A percentile compares a stretch with the other conserved stretches of the same genome.
Evolutionary conservation across 1,140 invertebrate genomes (phyloP).

Genomic region (Streblospio benedicti): DNA sequence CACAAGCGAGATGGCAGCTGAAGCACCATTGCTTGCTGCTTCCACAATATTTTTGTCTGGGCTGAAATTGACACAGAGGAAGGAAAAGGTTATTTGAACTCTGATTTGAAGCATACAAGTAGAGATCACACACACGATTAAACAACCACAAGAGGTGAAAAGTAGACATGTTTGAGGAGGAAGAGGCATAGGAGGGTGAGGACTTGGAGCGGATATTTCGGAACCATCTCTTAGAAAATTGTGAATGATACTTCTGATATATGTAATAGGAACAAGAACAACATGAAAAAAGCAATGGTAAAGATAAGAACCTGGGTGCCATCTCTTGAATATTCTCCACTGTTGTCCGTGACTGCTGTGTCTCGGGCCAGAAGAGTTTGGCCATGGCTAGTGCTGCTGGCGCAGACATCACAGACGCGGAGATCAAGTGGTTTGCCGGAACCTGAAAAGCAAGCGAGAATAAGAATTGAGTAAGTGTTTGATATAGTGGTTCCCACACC

Average conservation of each 20-base stretch:
- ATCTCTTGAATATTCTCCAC: conserved; percentile 18
- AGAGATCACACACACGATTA: too few relatives aligned
- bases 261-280: too few relatives aligned
- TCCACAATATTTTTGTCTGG: conserved; percentile 21
- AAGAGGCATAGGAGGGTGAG: too few relatives aligned
- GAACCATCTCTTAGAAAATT: too few relatives aligned
- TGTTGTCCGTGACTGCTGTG: conserved; percentile 52
- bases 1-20: conserved; percentile 18
- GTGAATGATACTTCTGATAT: too few relatives aligned
- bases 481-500: not conserved
- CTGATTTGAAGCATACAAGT: not conserved
- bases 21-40: conserved; percentile 21
- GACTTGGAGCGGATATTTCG: too few relatives aligned
- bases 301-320: not conserved
- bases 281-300: too few relatives aligned
- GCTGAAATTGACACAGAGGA: too few relatives aligned
- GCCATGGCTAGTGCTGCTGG: conserved; percentile 78
- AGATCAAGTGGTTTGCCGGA: conserved; percentile 56
- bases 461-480: not conserved
- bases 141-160: too few relatives aligned
- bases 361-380: conserved; percentile 86
- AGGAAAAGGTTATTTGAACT: conserved; percentile 3
- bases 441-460: conserved; percentile 30
- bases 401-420: conserved; percentile 89
- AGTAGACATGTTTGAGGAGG: too few relatives aligned